A percentile compares a stretch with the other conserved stretches of the same genome.
Conservation (phyloP, 1,140 invertebrate genomes). For the Adelges cooleyi region DNA sequence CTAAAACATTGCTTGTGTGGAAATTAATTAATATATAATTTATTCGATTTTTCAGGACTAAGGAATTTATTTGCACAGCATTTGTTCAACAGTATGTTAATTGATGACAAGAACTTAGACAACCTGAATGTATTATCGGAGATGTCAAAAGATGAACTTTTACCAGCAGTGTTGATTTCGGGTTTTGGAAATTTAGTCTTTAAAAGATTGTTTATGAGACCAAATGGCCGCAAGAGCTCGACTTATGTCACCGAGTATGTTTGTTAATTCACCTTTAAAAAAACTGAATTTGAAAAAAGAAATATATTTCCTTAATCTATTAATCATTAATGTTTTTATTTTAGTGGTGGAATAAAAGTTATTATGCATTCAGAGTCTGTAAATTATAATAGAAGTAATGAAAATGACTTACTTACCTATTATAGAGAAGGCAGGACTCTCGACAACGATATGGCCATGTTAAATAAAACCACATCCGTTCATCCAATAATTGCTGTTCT, state of each 20-base stretch:
- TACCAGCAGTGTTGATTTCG: constrained; percentile 41
- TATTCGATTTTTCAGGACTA: constrained; percentile 36
- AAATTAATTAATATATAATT: no score
- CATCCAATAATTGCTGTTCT: constrained; percentile 44
- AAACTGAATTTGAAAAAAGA: neutral
- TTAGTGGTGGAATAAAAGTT: constrained; percentile 40
- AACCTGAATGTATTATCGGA: constrained; percentile 2
- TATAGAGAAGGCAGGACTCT: constrained; percentile 40
- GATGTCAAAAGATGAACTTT: constrained; percentile 41
- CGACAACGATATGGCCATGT: constrained; percentile 40
- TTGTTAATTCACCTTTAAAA: neutral
- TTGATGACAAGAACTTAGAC: constrained; percentile 13
- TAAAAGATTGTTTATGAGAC: constrained; percentile 38
- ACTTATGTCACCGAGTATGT: constrained; percentile 7
- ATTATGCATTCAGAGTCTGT: constrained; percentile 45
- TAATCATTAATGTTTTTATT: constrained; percentile 29
- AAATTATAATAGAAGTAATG: constrained; percentile 41
- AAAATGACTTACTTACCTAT: constrained; percentile 39
- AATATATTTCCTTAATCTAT: constrained; percentile 36
- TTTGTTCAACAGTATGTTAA: constrained; percentile 40
- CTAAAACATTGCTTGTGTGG: no score
- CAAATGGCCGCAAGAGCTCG: constrained; percentile 40
- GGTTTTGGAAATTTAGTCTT: constrained; percentile 43
- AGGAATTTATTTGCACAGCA: constrained; percentile 39
- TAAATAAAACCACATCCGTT: constrained; percentile 43